A percentile compares a stretch with the other conserved stretches of the same genome.
Evolutionary conservation across 2,888 invertebrate genomes (phyloP).

Genomic region (Drosophila antonietae): DNA sequence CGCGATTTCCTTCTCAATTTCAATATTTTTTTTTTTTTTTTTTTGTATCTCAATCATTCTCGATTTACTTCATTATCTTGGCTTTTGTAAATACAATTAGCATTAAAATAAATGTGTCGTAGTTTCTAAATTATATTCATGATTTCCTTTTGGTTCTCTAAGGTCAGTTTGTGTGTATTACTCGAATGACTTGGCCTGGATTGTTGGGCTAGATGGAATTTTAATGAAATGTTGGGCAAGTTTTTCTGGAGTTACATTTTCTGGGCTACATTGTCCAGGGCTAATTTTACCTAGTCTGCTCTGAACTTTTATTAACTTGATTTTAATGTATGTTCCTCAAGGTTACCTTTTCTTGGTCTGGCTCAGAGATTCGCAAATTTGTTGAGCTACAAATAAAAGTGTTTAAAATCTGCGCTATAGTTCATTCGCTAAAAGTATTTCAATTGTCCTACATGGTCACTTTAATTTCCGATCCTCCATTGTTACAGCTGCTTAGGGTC

Average conservation of each 20-base stretch:
- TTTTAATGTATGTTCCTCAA: too few relatives aligned
- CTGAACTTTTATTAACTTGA: too few relatives aligned
- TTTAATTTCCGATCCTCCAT: neutral
- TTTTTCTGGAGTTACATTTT: neutral
- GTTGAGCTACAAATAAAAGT: too few relatives aligned
- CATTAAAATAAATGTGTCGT: slow-evolving; percentile 28
- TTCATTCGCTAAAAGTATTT: too few relatives aligned
- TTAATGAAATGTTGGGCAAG: neutral
- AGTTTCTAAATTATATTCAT: slow-evolving; percentile 18
- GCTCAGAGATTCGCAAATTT: too few relatives aligned
- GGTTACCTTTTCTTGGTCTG: neutral
- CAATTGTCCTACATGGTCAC: neutral
- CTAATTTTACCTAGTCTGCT: too few relatives aligned
- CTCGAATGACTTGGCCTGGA: neutral
- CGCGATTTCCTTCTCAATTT: neutral
- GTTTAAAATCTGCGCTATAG: too few relatives aligned
- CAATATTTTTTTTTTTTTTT: slow-evolving; percentile 1
- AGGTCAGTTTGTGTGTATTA: neutral
- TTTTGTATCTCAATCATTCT: neutral
- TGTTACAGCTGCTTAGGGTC: too few relatives aligned
- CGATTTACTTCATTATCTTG: neutral
- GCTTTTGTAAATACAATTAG: slow-evolving; percentile 31
- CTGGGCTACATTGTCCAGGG: neutral
- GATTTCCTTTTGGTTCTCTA: neutral
- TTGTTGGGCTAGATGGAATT: too few relatives aligned